These are phyloP conservation scores for Nemotelus pantherinus DNA, from an alignment of 2,888 invertebrate genomes.

Conservation along the genomic window DNA sequence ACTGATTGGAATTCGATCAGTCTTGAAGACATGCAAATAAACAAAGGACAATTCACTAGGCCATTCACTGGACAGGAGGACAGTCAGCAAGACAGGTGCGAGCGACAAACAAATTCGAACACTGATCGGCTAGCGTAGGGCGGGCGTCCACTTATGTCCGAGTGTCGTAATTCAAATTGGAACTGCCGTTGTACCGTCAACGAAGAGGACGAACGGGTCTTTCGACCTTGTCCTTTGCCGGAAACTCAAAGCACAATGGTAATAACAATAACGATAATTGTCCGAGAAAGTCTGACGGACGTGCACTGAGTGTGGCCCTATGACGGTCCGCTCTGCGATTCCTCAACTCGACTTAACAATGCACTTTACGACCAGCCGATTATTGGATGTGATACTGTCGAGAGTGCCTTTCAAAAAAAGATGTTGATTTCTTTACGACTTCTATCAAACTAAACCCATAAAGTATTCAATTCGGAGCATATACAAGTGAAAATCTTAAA, in stretches of 20 bases:
- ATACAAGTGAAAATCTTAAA: slow-evolving; percentile 65
- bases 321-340: slow-evolving; percentile 22
- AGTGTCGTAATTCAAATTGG: slow-evolving; percentile 13
- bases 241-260: neutral
- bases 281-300: slow-evolving; percentile 1
- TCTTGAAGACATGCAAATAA: slow-evolving; percentile 19
- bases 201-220: neutral
- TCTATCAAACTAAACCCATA: slow-evolving; percentile 67
- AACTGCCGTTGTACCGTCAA: neutral
- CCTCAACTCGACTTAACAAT: neutral
- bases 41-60: no score
- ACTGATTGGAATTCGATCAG: neutral
- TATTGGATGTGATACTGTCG: slow-evolving; percentile 14
- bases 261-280: slow-evolving; percentile 25
- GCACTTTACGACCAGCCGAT: slow-evolving; percentile 41
- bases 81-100: slow-evolving; percentile 24
- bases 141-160: neutral
- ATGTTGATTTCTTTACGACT: slow-evolving; percentile 68
- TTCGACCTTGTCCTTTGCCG: slow-evolving; percentile 32
- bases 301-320: slow-evolving; percentile 36
- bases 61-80: no score
- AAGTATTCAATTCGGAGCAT: slow-evolving; percentile 66
- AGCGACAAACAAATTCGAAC: neutral
- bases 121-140: neutral
- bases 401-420: slow-evolving; percentile 54